These are phyloP conservation scores for Anastrepha ludens DNA, from an alignment of 1,140 invertebrate species.

Conservation along the genomic window DNA sequence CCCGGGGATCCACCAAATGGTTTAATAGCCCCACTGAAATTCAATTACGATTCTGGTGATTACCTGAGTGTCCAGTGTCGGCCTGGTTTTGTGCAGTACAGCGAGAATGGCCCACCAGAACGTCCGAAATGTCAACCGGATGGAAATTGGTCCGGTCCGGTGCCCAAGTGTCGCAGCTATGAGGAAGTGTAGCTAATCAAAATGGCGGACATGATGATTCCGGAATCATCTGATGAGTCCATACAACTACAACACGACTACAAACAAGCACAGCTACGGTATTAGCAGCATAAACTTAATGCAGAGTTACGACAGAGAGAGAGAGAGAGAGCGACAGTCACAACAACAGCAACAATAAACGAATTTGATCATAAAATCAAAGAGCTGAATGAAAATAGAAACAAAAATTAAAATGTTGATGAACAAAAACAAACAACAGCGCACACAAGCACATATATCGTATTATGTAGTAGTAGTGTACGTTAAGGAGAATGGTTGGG, in stretches of 20 bases:
- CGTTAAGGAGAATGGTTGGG: background rate
- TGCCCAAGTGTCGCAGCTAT: conserved; percentile 76
- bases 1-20: conserved; percentile 84
- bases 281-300: background rate
- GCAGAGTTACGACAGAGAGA: background rate
- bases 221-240: conserved; percentile 47
- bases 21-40: conserved; percentile 82
- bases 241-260: background rate
- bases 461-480: conserved; percentile 10
- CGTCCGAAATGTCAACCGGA: conserved; percentile 75
- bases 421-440: background rate
- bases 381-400: background rate
- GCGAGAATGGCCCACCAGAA: conserved; percentile 71
- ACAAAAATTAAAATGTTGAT: background rate
- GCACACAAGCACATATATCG: conserved; percentile 33
- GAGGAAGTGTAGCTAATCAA: conserved; percentile 72
- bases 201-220: conserved; percentile 30
- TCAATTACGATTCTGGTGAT: conserved; percentile 85
- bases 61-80: conserved; percentile 83
- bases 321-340: background rate
- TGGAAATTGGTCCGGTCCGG: conserved; percentile 75
- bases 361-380: background rate
- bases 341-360: background rate
- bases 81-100: conserved; percentile 78
- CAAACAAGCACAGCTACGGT: background rate